These are phyloP conservation scores for Enhydra lutris DNA, from an alignment of 2,113 vertebrate species.

Conservation along the genomic window DNA sequence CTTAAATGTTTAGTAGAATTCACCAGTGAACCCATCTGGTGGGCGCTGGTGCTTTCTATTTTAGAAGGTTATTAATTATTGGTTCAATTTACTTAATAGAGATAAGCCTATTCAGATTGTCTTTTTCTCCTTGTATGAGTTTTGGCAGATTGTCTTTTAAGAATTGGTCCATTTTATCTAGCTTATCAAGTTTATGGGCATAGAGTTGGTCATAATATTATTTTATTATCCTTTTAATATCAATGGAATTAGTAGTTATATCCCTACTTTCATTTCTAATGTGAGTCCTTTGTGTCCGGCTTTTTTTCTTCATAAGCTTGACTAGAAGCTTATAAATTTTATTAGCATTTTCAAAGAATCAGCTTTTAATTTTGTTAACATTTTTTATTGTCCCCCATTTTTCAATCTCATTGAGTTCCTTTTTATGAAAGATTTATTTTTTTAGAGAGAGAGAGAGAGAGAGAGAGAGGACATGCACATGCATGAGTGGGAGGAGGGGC, in stretches of 20 bases:
- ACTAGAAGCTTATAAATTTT: background rate
- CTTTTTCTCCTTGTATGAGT: background rate
- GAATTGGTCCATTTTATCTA: background rate
- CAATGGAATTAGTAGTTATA: background rate
- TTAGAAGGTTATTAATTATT: background rate
- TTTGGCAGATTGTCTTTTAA: background rate
- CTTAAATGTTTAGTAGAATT: background rate
- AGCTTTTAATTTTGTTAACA: background rate
- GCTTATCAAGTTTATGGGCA: background rate
- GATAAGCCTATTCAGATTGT: background rate
- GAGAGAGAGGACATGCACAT: background rate
- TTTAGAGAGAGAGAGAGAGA: background rate
- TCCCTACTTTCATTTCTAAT: background rate
- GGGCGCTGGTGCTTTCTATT: background rate
- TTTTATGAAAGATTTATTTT: background rate
- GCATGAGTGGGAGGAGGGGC: background rate
- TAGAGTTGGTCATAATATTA: background rate
- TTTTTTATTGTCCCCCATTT: background rate
- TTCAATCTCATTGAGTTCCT: background rate
- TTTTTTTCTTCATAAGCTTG: background rate
- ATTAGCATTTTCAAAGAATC: background rate
- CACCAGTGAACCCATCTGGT: background rate
- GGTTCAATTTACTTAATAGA: background rate
- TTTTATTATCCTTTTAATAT: background rate
- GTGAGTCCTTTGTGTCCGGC: background rate